phyloP scores from a whole-genome alignment of 2,888 invertebrate species.

The Platycnemis pennipes region DNA sequence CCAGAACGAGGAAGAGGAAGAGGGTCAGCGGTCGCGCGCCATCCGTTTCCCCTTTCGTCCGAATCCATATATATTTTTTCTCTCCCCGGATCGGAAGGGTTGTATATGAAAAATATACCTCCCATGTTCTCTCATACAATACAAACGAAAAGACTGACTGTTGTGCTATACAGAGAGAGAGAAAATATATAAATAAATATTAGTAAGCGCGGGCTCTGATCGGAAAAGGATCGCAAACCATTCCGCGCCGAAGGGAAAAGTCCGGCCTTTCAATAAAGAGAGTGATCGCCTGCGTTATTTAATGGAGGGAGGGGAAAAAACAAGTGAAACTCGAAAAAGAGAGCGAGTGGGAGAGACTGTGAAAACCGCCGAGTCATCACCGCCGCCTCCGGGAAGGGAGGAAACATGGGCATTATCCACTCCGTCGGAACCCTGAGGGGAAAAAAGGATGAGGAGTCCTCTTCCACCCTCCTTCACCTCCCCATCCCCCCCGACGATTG shows the following conservation, averaged over 20 bases:
- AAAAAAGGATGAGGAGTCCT: too few relatives aligned
- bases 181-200: background rate
- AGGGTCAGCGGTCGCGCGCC: background rate
- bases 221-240: background rate
- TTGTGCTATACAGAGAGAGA: background rate
- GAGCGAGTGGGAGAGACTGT: background rate
- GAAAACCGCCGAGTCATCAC: conserved; percentile 1
- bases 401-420: conserved; percentile 15
- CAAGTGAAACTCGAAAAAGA: background rate
- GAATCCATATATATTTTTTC: background rate
- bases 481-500: too few relatives aligned
- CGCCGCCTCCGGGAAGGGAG: background rate
- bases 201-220: background rate
- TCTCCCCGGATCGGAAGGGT: background rate
- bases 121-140: too few relatives aligned
- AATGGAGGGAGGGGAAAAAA: background rate
- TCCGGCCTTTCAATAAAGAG: background rate
- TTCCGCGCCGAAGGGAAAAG: background rate
- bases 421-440: conserved; percentile 18
- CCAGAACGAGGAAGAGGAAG: background rate
- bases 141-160: too few relatives aligned
- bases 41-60: background rate
- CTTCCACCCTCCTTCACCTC: too few relatives aligned
- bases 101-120: background rate
- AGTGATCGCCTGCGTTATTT: conserved; percentile 13